Evolutionary conservation across 2,113 vertebrate species (phyloP).

Genomic region (Pontoporia blainvillei): DNA sequence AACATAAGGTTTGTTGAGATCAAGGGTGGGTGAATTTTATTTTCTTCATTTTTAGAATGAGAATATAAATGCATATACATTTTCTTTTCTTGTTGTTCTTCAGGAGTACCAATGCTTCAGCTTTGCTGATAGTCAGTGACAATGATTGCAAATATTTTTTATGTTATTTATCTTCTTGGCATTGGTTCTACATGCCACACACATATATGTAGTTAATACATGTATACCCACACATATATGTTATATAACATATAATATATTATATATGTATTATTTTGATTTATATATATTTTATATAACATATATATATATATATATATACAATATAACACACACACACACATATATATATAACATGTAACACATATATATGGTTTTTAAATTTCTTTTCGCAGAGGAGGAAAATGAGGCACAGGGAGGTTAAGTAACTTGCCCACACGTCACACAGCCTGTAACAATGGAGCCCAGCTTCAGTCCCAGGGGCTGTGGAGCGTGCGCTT

Average conservation of each 20-base stretch:
- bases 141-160: background rate
- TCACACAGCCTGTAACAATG: background rate
- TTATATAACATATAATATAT: too few relatives aligned
- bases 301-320: too few relatives aligned
- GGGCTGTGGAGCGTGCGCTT: rapidly evolving
- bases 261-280: background rate
- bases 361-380: background rate
- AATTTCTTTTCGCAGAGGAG: background rate
- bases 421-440: background rate
- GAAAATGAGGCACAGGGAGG: background rate
- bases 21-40: background rate
- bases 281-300: too few relatives aligned
- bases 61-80: background rate
- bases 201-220: background rate
- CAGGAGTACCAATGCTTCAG: background rate
- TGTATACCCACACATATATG: rapidly evolving
- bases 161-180: background rate
- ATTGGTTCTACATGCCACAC: background rate
- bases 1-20: background rate
- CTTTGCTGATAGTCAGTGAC: background rate
- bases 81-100: background rate
- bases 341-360: too few relatives aligned
- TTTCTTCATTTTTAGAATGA: background rate
- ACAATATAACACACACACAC: too few relatives aligned
- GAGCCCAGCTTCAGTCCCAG: background rate